Percentiles rank a stretch among this genome's conserved stretches.
Conservation (phyloP, 2,797 vertebrate species). For the Cossypha heuglini region DNA sequence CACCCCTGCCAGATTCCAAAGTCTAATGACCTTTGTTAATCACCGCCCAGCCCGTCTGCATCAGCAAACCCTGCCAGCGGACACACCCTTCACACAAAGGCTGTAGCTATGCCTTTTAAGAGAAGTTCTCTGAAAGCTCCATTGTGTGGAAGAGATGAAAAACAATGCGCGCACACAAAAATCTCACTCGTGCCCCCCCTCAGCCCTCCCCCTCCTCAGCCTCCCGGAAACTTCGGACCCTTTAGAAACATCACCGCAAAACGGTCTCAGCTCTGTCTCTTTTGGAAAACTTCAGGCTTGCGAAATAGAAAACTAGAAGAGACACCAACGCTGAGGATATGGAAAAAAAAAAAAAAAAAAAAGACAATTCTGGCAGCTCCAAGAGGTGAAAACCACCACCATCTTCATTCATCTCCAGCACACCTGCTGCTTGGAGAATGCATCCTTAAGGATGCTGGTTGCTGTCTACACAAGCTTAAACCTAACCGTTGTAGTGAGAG, state of each 20-base stretch:
- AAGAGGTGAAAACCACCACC: not conserved
- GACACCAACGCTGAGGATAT: not conserved
- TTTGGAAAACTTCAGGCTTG: slow-evolving; percentile 55
- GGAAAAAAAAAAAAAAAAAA: not conserved
- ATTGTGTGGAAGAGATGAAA: slow-evolving; percentile 75
- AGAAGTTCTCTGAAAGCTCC: slow-evolving; percentile 90
- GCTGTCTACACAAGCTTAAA: slow-evolving; percentile 24
- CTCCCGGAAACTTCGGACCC: slow-evolving; percentile 40
- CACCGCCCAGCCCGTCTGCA: slow-evolving; percentile 95
- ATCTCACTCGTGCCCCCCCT: slow-evolving; percentile 47
- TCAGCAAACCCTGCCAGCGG: slow-evolving; percentile 88
- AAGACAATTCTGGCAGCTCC: slow-evolving; percentile 4
- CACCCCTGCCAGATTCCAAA: slow-evolving; percentile 94
- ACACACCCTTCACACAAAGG: slow-evolving; percentile 93
- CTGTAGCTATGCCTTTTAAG: slow-evolving; percentile 90
- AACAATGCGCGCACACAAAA: slow-evolving; percentile 59
- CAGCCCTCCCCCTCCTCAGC: not conserved
- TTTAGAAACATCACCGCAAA: slow-evolving; percentile 67
- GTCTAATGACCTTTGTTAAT: slow-evolving; percentile 99
- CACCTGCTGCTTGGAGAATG: not conserved
- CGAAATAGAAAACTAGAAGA: not conserved
- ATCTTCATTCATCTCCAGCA: not conserved
- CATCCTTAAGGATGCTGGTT: slow-evolving; percentile 31
- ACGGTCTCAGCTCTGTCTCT: slow-evolving; percentile 49
- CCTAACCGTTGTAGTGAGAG: not conserved